Base-by-base conservation (phyloP, 2,888 invertebrate species). In the Heliconius erato region DNA sequence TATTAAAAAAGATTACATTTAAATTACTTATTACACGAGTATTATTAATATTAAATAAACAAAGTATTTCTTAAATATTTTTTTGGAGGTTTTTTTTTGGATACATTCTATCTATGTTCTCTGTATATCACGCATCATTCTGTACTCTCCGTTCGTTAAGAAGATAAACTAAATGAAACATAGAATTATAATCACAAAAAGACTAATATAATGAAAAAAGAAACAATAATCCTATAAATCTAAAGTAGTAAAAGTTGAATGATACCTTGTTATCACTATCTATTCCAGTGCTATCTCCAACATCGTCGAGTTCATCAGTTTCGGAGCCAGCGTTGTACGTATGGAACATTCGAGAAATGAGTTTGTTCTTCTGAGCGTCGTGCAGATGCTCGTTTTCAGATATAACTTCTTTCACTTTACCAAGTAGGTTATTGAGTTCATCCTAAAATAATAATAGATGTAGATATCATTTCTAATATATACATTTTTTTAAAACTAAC, bases 381-480 rank as follows among this genome's bases (percentile, higher is more conserved):
- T 98, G 98, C 0, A 98, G 93, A 79, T 97, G 96, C 88, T 98
- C 98, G 88, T 98, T 98, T 93, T 98, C 98, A 14, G 97, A 97
- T 85, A 98, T 98, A 23, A 98, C 98, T 91, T 98, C 98, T 90
- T 98, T 98, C 7, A 98, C 98, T 95, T 98, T 98, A 0, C 97
- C 97, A 23, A 98, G 94, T 26, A 98, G 95, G 88, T 97, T 97
- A 86, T 97, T 97, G 12, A 98, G 92, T 91, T 98, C 98, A 79
- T 97, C 98, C 97, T 97, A 87, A 6, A 76, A 74, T 69, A n/a
- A 63, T 40, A 35, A 6, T 32, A 67, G 26, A 16, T 16, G 6
- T 67, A 67, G 6, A 14, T 67, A 67, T 67, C 5, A 26, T 67
- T 28, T 67, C 12, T 6, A 26, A 0, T 63, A 63, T n/a, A 63